Conservation (phyloP, 2,888 invertebrate species). For the Caenorhabditis afra region DNA sequence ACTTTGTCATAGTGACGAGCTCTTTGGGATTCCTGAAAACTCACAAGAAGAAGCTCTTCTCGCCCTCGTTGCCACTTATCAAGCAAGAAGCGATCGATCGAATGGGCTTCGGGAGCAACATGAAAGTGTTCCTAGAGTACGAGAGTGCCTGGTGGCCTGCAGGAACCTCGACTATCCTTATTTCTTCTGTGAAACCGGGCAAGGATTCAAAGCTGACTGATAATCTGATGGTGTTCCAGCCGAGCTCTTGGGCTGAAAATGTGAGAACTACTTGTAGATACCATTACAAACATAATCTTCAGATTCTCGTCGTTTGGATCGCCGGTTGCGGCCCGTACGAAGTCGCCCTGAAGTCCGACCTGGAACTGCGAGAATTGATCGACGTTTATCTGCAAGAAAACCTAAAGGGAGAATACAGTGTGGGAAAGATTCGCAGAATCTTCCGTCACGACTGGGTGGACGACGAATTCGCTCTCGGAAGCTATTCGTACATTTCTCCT, state of each 20-base stretch:
- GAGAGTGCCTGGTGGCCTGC: constrained; percentile 69
- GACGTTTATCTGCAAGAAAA: constrained; percentile 12
- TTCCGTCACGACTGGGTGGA: constrained; percentile 57
- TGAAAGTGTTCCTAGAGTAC: constrained; percentile 74
- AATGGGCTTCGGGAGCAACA: constrained; percentile 71
- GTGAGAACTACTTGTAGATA: constrained; percentile 13
- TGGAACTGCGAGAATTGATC: constrained; percentile 15
- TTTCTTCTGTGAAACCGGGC: constrained; percentile 23
- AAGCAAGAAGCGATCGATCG: constrained; percentile 66
- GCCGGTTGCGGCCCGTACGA: constrained; percentile 58
- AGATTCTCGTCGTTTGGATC: constrained; percentile 69
- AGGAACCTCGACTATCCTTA: constrained; percentile 45
- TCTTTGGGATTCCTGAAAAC: constrained; percentile 73
- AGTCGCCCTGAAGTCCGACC: constrained; percentile 8
- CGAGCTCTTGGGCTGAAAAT: constrained; percentile 65
- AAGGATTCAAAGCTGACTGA: constrained; percentile 38
- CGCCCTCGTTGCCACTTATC: constrained; percentile 60
- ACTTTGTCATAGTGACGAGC: constrained; percentile 71
- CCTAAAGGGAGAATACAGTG: not conserved
- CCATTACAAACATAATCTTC: not conserved
- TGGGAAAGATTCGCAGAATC: not conserved
- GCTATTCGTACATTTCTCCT: constrained; percentile 56
- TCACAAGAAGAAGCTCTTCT: constrained; percentile 60
- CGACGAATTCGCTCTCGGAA: constrained; percentile 56
- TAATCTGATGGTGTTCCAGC: constrained; percentile 67